Base-by-base conservation (phyloP, 2,888 invertebrate species). In the Platynereis dumerilii region DNA sequence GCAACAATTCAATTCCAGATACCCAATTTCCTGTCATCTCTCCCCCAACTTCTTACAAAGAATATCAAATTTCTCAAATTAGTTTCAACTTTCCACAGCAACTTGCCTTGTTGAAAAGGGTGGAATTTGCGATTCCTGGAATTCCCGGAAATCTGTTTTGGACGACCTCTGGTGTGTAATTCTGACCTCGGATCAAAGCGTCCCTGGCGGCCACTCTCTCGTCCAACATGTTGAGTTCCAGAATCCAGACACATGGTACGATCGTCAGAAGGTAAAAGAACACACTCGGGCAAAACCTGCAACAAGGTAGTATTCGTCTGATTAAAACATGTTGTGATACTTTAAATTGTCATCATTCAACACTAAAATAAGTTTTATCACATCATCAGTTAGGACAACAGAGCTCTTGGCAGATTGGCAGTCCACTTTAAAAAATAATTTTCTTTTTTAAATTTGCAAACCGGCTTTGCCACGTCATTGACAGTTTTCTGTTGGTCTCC, bases 261-360 rank as follows among this genome's bases (percentile, higher is more conserved):
- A 93, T 91, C 76, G 93, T 91, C 2, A 90, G 89, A 64, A 96
- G 86, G 84, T 96, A 96, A 61, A 96, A 88, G 84, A 96, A 93
- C 0, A 96, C 94, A 0, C 93, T 93, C 0, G 95, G 95, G 72
- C 95, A 96, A 84, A 96, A 96, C 95, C 95, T 96, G 84, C 64
- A 74, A 58, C 17, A 54, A 45, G 22, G 12, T 5, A 12, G 27
- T 54, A 22, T 15, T n/a, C n/a, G n/a, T n/a, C n/a, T n/a, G n/a
- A n/a, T n/a, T n/a, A n/a, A 2, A 42, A 42, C 17, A 15, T 17
- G 12, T 42, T 42, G 12, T 42, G 44, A 42, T 42, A 42, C 12
- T 42, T 42, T n/a, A n/a, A n/a, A n/a, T n/a, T n/a, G n/a, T n/a
- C n/a, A n/a, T n/a, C n/a, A n/a, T n/a, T n/a, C n/a, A n/a, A n/a